Evolutionary conservation across 1,140 invertebrate genomes (phyloP), one percentile per base, ranked within the genome.

Genomic region (Drosophila navojoa): DNA sequence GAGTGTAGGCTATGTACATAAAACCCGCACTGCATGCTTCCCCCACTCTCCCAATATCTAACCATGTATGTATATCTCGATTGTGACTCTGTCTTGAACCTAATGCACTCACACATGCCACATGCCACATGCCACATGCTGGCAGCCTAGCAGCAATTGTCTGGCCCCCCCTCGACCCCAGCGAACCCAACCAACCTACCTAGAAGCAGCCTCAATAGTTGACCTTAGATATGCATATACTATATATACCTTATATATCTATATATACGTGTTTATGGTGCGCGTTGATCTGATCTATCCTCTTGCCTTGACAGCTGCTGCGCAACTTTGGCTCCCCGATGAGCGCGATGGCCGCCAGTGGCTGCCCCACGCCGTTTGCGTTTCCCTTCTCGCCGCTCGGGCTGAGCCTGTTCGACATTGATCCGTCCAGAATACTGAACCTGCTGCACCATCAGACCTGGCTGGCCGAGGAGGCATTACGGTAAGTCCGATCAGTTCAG

Each of bases 341-440:
- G 67, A 71, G 73, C 66, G 79, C 81, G 11, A 76, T 79, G 72
- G 54, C 78, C 42, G 64, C 77, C 54, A 78, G 82, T 38, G 81
- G 90, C 11, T 92, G 91, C 58, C 91, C 90, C 16, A 89, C 90
- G 9, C 91, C 91, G 27, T 92, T 92, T 52, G 79, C 89, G 60
- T 91, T 92, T 58, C 91, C 91, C n/a, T 92, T 92, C 40, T 87
- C 89, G 58, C 90, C 91, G 9, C 73, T 92, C 54, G 91, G 91
- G 15, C 62, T 92, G 62, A 90, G 90, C 77, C 75, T 92, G 53
- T 92, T 92, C 71, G 91, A 92, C 75, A 87, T 91, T 22, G 91
- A 92, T 92, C 91, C 91, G 90, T 92, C 91, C 91, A 90, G 91
- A 91, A 92, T 92, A 44, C 73, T 92, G 57, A 85, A 77, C 71